Conservation (phyloP, 2,888 invertebrate species). For the Folsomia manolachei region DNA sequence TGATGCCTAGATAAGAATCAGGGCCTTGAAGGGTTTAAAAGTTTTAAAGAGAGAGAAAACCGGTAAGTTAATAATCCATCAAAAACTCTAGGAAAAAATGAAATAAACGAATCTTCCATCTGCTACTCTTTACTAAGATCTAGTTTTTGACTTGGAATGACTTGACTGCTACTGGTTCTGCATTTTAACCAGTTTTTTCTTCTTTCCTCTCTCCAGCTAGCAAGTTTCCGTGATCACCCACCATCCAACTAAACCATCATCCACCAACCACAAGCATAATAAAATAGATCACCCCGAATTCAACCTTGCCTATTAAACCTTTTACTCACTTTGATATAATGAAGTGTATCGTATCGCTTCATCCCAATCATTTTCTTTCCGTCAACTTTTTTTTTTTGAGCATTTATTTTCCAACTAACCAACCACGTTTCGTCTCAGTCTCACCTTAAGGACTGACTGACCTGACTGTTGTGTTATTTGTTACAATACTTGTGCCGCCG, state of each 20-base stretch:
- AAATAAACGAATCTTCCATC: slow-evolving; percentile 45
- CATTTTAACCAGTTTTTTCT: slow-evolving; percentile 50
- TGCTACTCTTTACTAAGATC: slow-evolving; percentile 49
- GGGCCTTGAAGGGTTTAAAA: slow-evolving; percentile 41
- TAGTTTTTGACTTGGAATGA: slow-evolving; percentile 46
- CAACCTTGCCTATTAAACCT: slow-evolving; percentile 30
- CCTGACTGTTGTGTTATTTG: no score
- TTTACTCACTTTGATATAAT: background rate
- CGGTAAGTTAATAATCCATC: slow-evolving; percentile 51
- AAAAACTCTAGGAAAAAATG: slow-evolving; percentile 41
- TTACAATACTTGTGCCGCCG: no score
- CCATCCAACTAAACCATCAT: background rate
- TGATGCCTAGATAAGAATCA: slow-evolving; percentile 46
- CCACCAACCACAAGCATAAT: slow-evolving; percentile 48
- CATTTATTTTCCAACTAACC: no score
- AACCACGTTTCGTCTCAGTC: no score
- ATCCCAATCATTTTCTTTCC: background rate
- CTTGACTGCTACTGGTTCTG: slow-evolving; percentile 48
- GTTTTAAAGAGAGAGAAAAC: slow-evolving; percentile 44
- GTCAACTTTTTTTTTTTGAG: no score
- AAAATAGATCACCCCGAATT: slow-evolving; percentile 51
- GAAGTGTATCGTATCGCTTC: background rate
- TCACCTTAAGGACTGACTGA: no score
- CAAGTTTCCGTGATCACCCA: no score
- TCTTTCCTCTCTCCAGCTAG: slow-evolving; percentile 21